A percentile compares a stretch with the other conserved stretches of the same genome.
Evolutionary conservation across 2,888 invertebrate species (phyloP).

Genomic region (Slavum lentiscoides): DNA sequence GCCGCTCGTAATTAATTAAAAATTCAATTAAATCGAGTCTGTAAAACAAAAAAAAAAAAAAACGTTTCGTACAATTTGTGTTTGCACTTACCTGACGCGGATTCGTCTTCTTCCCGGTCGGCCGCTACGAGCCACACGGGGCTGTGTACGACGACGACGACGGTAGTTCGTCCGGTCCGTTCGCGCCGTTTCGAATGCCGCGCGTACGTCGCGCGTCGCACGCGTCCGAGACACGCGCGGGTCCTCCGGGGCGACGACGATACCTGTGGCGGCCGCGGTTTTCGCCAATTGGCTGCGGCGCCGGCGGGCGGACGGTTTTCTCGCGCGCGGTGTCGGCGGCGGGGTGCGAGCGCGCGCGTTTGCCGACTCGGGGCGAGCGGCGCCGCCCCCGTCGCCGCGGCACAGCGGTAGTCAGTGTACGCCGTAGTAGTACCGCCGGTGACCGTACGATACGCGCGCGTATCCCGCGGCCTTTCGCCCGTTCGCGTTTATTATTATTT

Average conservation of each 20-base stretch:
- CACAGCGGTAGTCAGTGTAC: conserved; percentile 47
- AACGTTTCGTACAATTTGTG: too few species aligned
- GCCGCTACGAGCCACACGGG: neutral
- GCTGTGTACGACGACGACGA: neutral
- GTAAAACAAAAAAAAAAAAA: too few species aligned
- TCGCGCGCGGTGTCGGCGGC: neutral
- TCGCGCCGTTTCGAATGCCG: conserved; percentile 42
- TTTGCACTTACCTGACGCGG: too few species aligned
- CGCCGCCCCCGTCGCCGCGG: conserved; percentile 44
- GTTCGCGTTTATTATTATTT: neutral
- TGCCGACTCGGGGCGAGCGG: conserved; percentile 36
- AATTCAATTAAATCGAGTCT: too few species aligned
- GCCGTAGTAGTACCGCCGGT: conserved; percentile 35
- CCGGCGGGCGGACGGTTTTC: neutral
- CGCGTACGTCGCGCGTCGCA: conserved; percentile 9
- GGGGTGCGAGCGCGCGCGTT: conserved; percentile 45
- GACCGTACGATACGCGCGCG: conserved; percentile 22
- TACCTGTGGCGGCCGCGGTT: conserved; percentile 51
- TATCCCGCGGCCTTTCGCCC: neutral
- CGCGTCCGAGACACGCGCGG: conserved; percentile 12
- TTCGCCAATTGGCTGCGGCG: conserved; percentile 48
- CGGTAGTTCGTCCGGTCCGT: conserved; percentile 18
- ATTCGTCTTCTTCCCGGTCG: neutral
- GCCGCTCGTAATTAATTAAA: too few species aligned
- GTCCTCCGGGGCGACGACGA: conserved; percentile 27